These are phyloP conservation scores for Galerucella calmariensis DNA, from an alignment of 2,888 invertebrate species.

Conservation along the genomic window DNA sequence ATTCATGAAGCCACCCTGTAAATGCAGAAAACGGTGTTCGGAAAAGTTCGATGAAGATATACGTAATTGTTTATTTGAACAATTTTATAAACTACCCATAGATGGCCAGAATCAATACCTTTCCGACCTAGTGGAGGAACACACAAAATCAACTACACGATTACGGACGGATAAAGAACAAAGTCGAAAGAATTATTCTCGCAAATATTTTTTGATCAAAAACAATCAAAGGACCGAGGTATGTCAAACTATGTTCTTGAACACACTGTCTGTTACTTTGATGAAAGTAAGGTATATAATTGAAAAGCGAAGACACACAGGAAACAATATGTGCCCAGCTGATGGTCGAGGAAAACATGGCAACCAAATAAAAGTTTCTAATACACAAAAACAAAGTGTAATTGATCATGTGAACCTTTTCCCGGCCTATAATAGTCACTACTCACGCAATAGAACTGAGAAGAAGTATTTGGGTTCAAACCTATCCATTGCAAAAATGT, in stretches of 20 bases:
- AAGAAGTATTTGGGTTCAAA: constrained; percentile 6
- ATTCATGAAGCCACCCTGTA: constrained; percentile 6
- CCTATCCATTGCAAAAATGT: not conserved
- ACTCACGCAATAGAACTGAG: not conserved
- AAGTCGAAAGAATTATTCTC: not conserved
- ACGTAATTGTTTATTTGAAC: not conserved
- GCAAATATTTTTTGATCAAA: constrained; percentile 1
- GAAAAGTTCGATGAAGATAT: not conserved
- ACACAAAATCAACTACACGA: not conserved
- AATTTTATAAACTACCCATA: not conserved
- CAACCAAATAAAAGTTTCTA: constrained; percentile 4
- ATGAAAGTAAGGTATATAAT: constrained; percentile 9
- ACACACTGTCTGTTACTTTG: constrained; percentile 1
- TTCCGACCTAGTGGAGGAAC: not conserved
- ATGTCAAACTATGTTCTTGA: constrained; percentile 18
- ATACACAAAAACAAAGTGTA: constrained; percentile 1
- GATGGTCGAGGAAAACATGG: constrained; percentile 12
- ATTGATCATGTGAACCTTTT: not conserved
- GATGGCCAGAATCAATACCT: constrained; percentile 8
- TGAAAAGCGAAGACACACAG: constrained; percentile 1
- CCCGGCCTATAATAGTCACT: constrained; percentile 10
- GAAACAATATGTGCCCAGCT: constrained; percentile 12
- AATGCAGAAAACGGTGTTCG: constrained; percentile 1
- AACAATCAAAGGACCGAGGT: constrained; percentile 9
- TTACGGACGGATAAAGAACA: not conserved